These are phyloP conservation scores for Leptogaster cylindrica DNA, from an alignment of 2,888 invertebrate genomes.

Conservation along the genomic window DNA sequence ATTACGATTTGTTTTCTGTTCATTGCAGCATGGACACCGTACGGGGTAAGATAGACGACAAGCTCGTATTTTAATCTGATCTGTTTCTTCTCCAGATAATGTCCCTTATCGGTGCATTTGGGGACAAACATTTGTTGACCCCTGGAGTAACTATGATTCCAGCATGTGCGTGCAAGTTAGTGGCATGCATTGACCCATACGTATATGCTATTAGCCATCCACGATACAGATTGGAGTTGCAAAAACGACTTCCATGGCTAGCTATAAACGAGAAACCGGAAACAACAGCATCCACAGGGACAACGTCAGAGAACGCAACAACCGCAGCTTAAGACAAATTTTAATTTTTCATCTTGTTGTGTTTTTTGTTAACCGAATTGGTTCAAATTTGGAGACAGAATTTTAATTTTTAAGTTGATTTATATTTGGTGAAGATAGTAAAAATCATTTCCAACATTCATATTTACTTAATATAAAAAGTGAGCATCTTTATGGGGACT, in stretches of 20 bases:
- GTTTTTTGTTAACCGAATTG: too few relatives aligned
- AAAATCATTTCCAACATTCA: too few relatives aligned
- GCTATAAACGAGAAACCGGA: slow-evolving; percentile 70
- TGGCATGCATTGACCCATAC: slow-evolving; percentile 91
- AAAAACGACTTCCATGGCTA: slow-evolving; percentile 78
- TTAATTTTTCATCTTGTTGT: too few relatives aligned
- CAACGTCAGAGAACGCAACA: slow-evolving; percentile 51
- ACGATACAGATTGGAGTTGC: slow-evolving; percentile 80
- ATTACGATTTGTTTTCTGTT: slow-evolving; percentile 86
- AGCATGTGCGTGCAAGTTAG: slow-evolving; percentile 83
- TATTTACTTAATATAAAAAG: too few relatives aligned
- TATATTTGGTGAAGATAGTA: too few relatives aligned
- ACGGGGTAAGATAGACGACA: too few relatives aligned
- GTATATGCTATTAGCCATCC: slow-evolving; percentile 92
- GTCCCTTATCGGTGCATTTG: slow-evolving; percentile 82
- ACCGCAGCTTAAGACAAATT: background rate
- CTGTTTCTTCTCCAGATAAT: too few relatives aligned
- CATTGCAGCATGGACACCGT: slow-evolving; percentile 89
- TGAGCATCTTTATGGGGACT: too few relatives aligned
- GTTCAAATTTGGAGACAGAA: too few relatives aligned
- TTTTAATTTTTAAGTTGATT: too few relatives aligned
- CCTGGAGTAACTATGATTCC: slow-evolving; percentile 84
- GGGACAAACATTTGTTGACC: slow-evolving; percentile 74
- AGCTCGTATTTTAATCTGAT: too few relatives aligned
- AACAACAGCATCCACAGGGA: slow-evolving; percentile 66